A percentile compares a stretch with the other conserved stretches of the same genome.
Conservation (phyloP, 2,888 invertebrate genomes). For the Brachylomia viminalis region DNA sequence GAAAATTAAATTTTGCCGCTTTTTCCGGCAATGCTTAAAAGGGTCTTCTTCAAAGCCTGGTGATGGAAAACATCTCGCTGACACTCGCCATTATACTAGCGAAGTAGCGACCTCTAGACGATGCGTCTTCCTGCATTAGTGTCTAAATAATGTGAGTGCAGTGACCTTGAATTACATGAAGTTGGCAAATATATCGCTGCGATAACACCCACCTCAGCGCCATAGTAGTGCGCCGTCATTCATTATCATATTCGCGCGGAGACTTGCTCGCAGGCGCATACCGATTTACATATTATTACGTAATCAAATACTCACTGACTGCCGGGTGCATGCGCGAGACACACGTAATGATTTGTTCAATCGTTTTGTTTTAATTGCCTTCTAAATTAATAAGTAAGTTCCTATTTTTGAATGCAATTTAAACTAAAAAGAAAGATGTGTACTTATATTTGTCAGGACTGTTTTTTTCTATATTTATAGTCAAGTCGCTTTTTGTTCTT, state of each 20-base stretch:
- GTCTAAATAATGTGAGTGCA: constrained; percentile 41
- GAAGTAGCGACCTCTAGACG: constrained; percentile 16
- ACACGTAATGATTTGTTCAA: constrained; percentile 11
- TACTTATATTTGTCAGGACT: background rate
- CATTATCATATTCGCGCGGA: constrained; percentile 54
- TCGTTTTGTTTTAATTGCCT: constrained; percentile 1
- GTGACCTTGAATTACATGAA: constrained; percentile 49
- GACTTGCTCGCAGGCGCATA: constrained; percentile 35
- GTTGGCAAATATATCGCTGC: constrained; percentile 34
- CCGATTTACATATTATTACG: constrained; percentile 53
- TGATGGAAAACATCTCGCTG: background rate
- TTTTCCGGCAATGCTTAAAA: background rate
- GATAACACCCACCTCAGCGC: constrained; percentile 49
- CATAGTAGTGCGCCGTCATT: constrained; percentile 41
- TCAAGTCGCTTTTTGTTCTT: background rate
- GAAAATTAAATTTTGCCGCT: background rate
- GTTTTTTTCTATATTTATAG: background rate
- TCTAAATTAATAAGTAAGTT: constrained; percentile 17
- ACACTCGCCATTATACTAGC: too few species aligned
- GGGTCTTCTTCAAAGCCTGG: background rate
- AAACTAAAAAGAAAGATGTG: background rate
- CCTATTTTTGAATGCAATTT: constrained; percentile 7
- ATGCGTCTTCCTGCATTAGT: background rate
- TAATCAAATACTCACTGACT: constrained; percentile 32
- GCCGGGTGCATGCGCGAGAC: constrained; percentile 24